Base-by-base conservation (phyloP, 2,888 invertebrate genomes). In the Lasioglossum morio region DNA sequence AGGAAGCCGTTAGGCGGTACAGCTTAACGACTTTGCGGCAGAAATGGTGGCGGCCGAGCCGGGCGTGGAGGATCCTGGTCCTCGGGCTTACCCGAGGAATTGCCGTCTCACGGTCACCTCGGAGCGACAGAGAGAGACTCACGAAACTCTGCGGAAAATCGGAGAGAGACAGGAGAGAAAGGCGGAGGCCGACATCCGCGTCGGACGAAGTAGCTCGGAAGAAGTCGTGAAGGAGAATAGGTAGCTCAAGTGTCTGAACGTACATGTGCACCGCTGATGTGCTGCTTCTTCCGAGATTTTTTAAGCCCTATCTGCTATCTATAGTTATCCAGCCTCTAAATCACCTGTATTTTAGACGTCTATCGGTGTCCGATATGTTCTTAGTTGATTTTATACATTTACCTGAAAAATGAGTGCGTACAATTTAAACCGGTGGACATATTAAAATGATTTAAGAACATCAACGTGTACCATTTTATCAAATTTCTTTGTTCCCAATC, bases 171-270 rank as follows among this genome's bases (percentile, higher is more conserved):
- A 8, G 12, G 30, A 30, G 16, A 16, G 30, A 69, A 27, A 46
- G 82, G 75, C 72, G 85, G 88, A 91, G 66, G 27, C 48, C 34
- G 80, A 81, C 57, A 46, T 46, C 86, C 48, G 27, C 53, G 43
- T 66, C 23, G 81, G 77, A 70, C 40, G 60, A 79, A 81, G 77
- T 73, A 73, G 63, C 80, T 76, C 19, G 43, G 77, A 73, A 80
- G 73, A 84, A 80, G 77, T 77, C 84, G 72, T 60, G 74, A 46
- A 73, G 81, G 46, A 82, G 79, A 86, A 75, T 73, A 82, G 73
- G 77, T 66, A 27, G 60, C 19, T 75, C 72, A 80, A 83, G 63
- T 75, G 46, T 46, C 72, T n/a, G 66, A 30, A 46, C 16, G 30
- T 46, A 60, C 34, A 81, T 81, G 81, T 77, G 77, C 75, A 40